Evolutionary conservation across 2,888 invertebrate genomes (phyloP).

Genomic region (Oeneis ivallda): DNA sequence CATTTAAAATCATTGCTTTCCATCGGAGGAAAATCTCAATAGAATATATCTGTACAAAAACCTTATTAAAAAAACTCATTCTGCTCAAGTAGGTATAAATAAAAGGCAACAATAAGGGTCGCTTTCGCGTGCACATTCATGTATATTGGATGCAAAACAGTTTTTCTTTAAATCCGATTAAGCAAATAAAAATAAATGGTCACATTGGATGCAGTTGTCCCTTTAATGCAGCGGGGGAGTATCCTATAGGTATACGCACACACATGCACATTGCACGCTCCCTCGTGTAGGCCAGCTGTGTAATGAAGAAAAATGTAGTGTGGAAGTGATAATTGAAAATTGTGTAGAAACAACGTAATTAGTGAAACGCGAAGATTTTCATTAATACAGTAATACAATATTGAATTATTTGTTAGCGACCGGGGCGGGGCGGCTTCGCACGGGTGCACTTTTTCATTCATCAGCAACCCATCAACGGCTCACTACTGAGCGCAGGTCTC

Average conservation of each 20-base stretch:
- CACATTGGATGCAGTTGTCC: constrained; percentile 27
- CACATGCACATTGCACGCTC: neutral
- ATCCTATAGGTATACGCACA: neutral
- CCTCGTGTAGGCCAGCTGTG: constrained; percentile 10
- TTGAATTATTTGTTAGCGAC: too few species aligned
- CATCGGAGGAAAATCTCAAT: neutral
- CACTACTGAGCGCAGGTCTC: too few species aligned
- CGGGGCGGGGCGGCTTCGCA: too few species aligned
- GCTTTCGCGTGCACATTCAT: constrained; percentile 2
- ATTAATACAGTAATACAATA: neutral
- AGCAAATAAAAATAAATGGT: constrained; percentile 36
- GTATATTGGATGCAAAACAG: constrained; percentile 21
- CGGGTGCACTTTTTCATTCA: too few species aligned
- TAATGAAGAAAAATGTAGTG: constrained; percentile 22
- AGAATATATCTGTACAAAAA: neutral
- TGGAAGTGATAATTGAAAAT: constrained; percentile 19
- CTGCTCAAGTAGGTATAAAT: neutral
- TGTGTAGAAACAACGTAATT: constrained; percentile 17
- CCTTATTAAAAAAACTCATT: neutral
- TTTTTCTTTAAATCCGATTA: constrained; percentile 32
- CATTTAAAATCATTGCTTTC: neutral
- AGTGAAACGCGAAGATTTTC: neutral
- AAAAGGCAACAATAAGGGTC: constrained; percentile 6
- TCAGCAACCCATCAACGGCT: too few species aligned
- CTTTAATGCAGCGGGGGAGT: constrained; percentile 27